Conservation (phyloP, 2,888 invertebrate genomes). For the Latrodectus hesperus region DNA sequence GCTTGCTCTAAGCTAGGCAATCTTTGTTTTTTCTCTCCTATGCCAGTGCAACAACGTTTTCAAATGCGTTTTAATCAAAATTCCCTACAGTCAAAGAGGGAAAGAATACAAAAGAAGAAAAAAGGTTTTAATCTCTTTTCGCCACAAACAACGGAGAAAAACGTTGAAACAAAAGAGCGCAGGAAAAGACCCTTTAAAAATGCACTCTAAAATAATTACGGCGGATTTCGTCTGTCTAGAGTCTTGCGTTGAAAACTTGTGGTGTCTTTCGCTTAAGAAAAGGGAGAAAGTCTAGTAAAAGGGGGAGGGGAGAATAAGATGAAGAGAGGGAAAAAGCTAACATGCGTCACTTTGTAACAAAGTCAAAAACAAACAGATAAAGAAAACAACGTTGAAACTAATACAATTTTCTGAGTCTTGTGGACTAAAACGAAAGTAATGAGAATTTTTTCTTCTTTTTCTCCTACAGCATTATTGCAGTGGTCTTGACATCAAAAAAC, state of each 20-base stretch:
- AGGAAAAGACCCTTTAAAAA: slow-evolving; percentile 35
- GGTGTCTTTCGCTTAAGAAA: slow-evolving; percentile 34
- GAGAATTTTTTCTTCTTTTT: slow-evolving; percentile 36
- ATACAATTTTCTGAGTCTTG: slow-evolving; percentile 45
- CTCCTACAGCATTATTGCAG: slow-evolving; percentile 13
- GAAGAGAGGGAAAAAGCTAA: neutral
- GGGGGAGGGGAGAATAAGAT: slow-evolving; percentile 3
- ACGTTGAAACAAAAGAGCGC: neutral
- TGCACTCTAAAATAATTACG: slow-evolving; percentile 54
- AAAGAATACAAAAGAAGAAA: neutral
- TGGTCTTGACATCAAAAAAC: slow-evolving; percentile 22
- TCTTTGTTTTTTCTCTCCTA: slow-evolving; percentile 32
- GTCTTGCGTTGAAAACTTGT: slow-evolving; percentile 30
- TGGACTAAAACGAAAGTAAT: slow-evolving; percentile 46
- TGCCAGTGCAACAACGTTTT: neutral
- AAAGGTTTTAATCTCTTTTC: slow-evolving; percentile 30
- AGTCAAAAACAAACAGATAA: slow-evolving; percentile 33
- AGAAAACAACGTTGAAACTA: slow-evolving; percentile 33
- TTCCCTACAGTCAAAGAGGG: neutral
- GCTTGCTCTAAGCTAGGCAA: slow-evolving; percentile 24
- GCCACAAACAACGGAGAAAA: slow-evolving; percentile 15
- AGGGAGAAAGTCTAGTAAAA: neutral
- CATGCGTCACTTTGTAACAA: slow-evolving; percentile 36
- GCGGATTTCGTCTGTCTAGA: slow-evolving; percentile 14
- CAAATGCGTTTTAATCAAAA: slow-evolving; percentile 24